Evolutionary conservation across 1,140 invertebrate genomes (phyloP), one percentile per base, ranked within the genome.

Genomic region (Pectinophora gossypiella): DNA sequence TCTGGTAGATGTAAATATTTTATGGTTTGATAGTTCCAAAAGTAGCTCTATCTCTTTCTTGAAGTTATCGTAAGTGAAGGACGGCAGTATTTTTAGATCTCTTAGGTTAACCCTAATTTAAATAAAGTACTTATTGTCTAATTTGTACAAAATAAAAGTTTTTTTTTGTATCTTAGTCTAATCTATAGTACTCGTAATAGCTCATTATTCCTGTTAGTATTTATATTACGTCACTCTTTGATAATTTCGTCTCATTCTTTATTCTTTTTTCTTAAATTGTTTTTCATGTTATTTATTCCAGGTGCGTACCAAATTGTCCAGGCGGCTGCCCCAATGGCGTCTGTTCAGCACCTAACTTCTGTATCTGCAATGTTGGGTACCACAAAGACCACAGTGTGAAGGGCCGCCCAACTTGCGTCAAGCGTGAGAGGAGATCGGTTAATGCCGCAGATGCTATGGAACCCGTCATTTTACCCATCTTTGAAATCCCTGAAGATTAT

Each of bases 321-420:
- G 87, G 89, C 19, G 90, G 91, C 0, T 93, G 92, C 61, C 77
- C 86, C 19, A 92, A 93, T 61, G 92, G 91, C 2, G 85, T 89
- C 19, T 93, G 92, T 61, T 89, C 89, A 3, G 84, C 78, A 0
- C 90, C 90, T 2, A 88, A 91, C 63, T 82, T 89, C 40, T 92
- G 91, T 64, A 78, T 88, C 20, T 92, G 91, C 58, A 82, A 89
- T 51, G 74, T 76, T 0, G 91, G 91, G 12, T 92, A 85, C 64
- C 78, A 89, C 48, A 92, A 93, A 62, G 90, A 92, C 60, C 64
- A 73, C 2, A 91, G 92, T 43, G 89, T 91, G 1, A 94, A 94
- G 71, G 92, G 92, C 0, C 89, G 90, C 18, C 89, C 92, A 43
- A 79, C 72, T 12, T 94, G 93, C 64, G 73, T 93, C 1, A 79